These are phyloP conservation scores for Drosophila pectinifera DNA, from an alignment of 1,140 invertebrate genomes.

Conservation along the genomic window DNA sequence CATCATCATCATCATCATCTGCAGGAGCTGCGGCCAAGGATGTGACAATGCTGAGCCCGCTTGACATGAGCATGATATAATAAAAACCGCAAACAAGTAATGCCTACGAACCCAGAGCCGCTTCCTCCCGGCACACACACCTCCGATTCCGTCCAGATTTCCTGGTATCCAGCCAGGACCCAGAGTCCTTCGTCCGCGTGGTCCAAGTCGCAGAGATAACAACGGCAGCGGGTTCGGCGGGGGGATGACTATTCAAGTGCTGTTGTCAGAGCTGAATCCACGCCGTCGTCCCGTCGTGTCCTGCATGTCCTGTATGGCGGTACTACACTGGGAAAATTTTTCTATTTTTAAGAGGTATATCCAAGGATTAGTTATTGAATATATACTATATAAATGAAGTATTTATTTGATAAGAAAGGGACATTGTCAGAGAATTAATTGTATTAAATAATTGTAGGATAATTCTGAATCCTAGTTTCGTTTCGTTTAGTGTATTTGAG, in stretches of 20 bases:
- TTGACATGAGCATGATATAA: slow-evolving; percentile 80
- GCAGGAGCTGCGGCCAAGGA: slow-evolving; percentile 46
- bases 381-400: no score
- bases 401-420: no score
- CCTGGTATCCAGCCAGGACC: slow-evolving; percentile 6
- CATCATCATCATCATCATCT: slow-evolving; percentile 8
- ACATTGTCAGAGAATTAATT: no score
- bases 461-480: neutral
- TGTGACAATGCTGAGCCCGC: slow-evolving; percentile 78
- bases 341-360: no score
- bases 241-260: slow-evolving; percentile 49
- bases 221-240: slow-evolving; percentile 1
- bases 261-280: slow-evolving; percentile 25
- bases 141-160: neutral
- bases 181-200: slow-evolving; percentile 9
- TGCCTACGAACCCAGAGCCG: slow-evolving; percentile 41
- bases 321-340: neutral
- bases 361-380: no score
- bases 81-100: slow-evolving; percentile 81
- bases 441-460: no score
- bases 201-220: slow-evolving; percentile 35
- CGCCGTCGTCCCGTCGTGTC: slow-evolving; percentile 7
- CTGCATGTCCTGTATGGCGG: slow-evolving; percentile 1
- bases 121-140: neutral
- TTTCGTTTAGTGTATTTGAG: neutral